phyloP scores from a whole-genome alignment of 2,113 vertebrate species.

The Lasiurus borealis region DNA sequence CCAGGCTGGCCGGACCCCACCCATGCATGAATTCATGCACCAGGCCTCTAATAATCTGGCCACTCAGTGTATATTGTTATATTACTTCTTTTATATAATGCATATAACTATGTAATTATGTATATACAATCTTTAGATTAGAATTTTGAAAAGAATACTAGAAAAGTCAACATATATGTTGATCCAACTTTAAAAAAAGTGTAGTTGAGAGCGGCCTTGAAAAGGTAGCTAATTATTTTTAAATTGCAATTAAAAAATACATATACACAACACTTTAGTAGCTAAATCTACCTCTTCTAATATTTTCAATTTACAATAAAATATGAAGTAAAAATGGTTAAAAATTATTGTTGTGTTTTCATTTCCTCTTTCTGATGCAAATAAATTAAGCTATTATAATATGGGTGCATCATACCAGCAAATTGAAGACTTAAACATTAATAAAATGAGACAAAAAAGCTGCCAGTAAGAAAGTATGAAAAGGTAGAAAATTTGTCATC shows the following conservation, averaged over 20 bases:
- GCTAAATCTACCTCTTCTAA: background rate
- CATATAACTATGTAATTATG: background rate
- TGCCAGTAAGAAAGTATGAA: slow-evolving; percentile 68
- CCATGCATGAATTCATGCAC: no score
- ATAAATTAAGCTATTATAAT: slow-evolving; percentile 56
- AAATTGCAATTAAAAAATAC: background rate
- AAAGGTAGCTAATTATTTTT: background rate
- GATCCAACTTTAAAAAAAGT: background rate
- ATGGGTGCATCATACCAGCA: background rate
- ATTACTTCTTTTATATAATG: background rate
- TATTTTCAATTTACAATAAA: slow-evolving; percentile 32
- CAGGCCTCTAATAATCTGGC: background rate
- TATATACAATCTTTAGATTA: background rate
- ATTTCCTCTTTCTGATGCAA: slow-evolving; percentile 48
- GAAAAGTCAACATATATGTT: background rate
- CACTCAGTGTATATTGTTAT: background rate
- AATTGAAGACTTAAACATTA: slow-evolving; percentile 71
- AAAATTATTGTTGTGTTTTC: slow-evolving; percentile 6
- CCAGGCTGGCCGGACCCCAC: no score
- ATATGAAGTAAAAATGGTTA: background rate
- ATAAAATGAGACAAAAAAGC: slow-evolving; percentile 69
- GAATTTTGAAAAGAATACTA: background rate
- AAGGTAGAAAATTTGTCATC: slow-evolving; percentile 63
- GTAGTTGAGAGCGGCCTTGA: background rate
- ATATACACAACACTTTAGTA: background rate